Conservation (phyloP, 2,797 vertebrate species). For the Acipenser transmontanus region DNA sequence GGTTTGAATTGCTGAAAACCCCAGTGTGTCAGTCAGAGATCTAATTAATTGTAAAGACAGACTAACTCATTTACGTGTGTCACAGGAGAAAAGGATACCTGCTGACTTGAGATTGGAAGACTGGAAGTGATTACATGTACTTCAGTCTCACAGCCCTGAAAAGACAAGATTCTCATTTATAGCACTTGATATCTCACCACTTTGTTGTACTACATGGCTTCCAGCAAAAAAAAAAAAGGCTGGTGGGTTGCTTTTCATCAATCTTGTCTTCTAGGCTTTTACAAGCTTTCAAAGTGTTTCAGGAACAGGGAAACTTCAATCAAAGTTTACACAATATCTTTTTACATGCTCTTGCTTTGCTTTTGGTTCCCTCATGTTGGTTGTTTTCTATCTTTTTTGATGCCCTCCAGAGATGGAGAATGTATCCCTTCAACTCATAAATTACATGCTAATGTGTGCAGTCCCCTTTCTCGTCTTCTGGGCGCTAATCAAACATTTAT, state of each 20-base stretch:
- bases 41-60: background rate
- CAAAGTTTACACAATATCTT: constrained; percentile 1
- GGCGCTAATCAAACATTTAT: too few relatives aligned
- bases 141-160: background rate
- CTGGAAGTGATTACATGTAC: background rate
- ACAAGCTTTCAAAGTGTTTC: background rate
- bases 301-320: background rate
- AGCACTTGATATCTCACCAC: background rate
- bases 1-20: background rate
- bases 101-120: background rate
- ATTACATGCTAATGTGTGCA: too few relatives aligned
- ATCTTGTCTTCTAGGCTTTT: background rate
- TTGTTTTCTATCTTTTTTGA: too few relatives aligned
- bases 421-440: too few relatives aligned
- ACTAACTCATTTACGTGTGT: background rate
- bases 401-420: too few relatives aligned
- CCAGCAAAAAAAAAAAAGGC: background rate
- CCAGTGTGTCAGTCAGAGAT: background rate
- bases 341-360: background rate
- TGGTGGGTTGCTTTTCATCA: background rate
- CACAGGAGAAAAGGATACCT: background rate
- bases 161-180: constrained; percentile 5
- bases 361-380: too few relatives aligned
- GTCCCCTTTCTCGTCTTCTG: too few relatives aligned
- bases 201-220: constrained; percentile 3